Base-by-base conservation (phyloP, 2,888 invertebrate species). In the Mantis religiosa region DNA sequence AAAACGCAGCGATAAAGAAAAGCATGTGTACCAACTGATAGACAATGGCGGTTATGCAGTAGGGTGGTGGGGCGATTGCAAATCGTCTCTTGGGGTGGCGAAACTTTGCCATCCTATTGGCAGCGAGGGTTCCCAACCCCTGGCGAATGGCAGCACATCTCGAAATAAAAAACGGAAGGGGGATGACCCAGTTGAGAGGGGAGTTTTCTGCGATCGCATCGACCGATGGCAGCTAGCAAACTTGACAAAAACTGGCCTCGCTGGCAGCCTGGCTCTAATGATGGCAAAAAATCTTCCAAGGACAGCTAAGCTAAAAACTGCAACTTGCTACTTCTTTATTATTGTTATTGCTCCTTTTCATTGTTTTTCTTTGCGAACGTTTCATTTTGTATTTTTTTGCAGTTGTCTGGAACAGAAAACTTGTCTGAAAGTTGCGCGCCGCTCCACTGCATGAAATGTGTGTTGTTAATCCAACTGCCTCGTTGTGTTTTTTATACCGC, bases 91-190 rank as follows among this genome's bases (percentile, higher is more conserved):
- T 85, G 85, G 85, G 28, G n/a, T 85, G 84, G 89, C 89, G 89
- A 89, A 89, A 89, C 89, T 88, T 84, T 84, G 30, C 71, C 87
- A 71, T 84, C 84, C 89, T 87, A 89, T 89, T 89, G 89, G 89
- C 84, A 41, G 34, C 34, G 54, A 87, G 87, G 89, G 89, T 85
- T 82, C 54, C 54, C 28, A 84, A 27, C 30, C 83, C 87, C 87
- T 84, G 71, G 84, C 89, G 89, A 89, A 89, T 89, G 83, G 87
- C 87, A 83, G 84, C 28, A 81, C 27, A 84, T 81, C 41, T 87
- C 81, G 84, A 85, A 82, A 30, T 71, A 87, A 84, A 89, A 87
- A 87, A 81, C 25, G 28, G 41, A 25, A 71, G n/a, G 87, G 84
- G 89, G 89, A 82, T 89, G 87, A 87, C 81, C 84, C 81, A 84